Evolutionary conservation across 1,140 invertebrate species (phyloP), one percentile per base, ranked within the genome.

Genomic region (Atta texana): DNA sequence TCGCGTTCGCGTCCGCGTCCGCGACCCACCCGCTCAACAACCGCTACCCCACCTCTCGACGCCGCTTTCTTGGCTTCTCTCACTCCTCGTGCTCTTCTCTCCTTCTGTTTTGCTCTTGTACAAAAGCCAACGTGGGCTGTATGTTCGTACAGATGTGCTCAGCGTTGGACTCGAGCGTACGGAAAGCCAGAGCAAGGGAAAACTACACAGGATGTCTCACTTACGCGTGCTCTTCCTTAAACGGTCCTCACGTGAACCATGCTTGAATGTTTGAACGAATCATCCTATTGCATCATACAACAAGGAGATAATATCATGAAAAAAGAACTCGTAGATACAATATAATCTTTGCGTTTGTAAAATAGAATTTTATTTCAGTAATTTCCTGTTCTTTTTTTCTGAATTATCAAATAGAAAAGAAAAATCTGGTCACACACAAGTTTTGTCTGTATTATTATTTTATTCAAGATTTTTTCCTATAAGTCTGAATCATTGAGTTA

Each of bases 11-110:
- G 66, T 74, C 31, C 71, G 10, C 44, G 21, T 61, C 55, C 80
- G 64, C 74, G 57, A 81, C 55, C 85, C 89, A 84, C 64, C 78
- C 88, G 31, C 81, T 31, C 87, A 71, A 89, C 89, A 76, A 71
- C 89, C 91, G 86, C 87, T 88, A 87, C 88, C 87, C 69, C 44
- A 71, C 84, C 88, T 87, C 86, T 68, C 78, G 44, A 85, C 77
- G 71, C 80, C 88, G 74, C 85, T 89, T 92, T 91, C 87, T 91
- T 90, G 80, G 77, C 82, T 88, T 92, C 88, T 87, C 85, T 89
- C 72, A 61, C 59, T 80, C 75, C 76, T 72, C 31, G 53, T 76
- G 51, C 87, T 85, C 63, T 78, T 89, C 82, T 64, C 88, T 87
- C 81, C 61, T 69, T 51, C 66, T 86, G 80, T 92, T 92, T 92